These are phyloP conservation scores for Ambastaia sidthimunki DNA, from an alignment of 2,797 vertebrate species.

Conservation along the genomic window DNA sequence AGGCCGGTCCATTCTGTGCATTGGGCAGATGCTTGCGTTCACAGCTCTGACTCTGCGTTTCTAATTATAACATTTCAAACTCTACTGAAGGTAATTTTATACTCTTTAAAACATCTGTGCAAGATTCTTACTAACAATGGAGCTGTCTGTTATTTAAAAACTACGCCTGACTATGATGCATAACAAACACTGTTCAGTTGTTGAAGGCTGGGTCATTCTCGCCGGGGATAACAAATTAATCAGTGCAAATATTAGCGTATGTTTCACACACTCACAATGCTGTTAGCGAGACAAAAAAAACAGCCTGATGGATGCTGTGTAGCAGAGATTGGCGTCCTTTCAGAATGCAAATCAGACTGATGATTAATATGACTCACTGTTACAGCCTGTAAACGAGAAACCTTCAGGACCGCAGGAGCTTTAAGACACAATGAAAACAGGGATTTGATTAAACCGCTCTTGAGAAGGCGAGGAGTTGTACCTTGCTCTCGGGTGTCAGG, in stretches of 20 bases:
- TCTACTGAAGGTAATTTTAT: conserved; percentile 7
- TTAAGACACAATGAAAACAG: background rate
- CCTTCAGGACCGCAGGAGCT: conserved; percentile 3
- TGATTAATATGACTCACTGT: conserved; percentile 35
- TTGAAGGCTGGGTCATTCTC: conserved; percentile 36
- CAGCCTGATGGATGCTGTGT: conserved; percentile 25
- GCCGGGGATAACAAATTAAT: conserved; percentile 26
- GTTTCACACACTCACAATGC: conserved; percentile 25
- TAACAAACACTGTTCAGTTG: conserved; percentile 17
- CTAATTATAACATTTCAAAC: conserved; percentile 20
- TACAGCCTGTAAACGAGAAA: conserved; percentile 40
- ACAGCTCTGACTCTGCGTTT: conserved; percentile 12
- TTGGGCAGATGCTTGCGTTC: conserved; percentile 17
- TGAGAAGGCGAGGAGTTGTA: conserved; percentile 52
- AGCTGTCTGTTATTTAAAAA: conserved; percentile 24
- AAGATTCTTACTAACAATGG: conserved; percentile 20
- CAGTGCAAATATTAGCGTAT: conserved; percentile 23
- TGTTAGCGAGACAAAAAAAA: conserved; percentile 6
- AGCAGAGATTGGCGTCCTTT: conserved; percentile 25
- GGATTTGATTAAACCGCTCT: background rate
- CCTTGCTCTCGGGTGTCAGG: conserved; percentile 65
- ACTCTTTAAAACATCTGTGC: conserved; percentile 16
- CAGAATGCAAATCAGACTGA: conserved; percentile 38
- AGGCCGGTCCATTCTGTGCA: conserved; percentile 25
- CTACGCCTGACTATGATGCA: conserved; percentile 18